phyloP scores from a whole-genome alignment of 2,113 vertebrate species.

The Sinocyclocheilus anshuiensis region DNA sequence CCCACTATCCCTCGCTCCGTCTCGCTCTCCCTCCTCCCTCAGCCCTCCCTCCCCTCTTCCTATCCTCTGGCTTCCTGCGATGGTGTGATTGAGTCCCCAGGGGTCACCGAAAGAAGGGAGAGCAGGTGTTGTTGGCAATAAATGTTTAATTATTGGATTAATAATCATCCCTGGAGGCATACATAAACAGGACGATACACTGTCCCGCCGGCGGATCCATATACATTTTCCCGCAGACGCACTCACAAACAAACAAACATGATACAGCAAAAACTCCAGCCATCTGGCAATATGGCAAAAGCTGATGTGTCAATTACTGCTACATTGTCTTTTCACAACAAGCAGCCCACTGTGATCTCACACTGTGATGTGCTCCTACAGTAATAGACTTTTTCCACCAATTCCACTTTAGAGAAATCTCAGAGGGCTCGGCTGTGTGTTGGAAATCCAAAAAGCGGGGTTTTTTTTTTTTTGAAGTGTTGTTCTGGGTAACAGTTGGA shows the following conservation, averaged over 20 bases:
- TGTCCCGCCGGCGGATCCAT: constrained; percentile 60
- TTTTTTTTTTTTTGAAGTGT: neutral
- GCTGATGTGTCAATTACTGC: constrained; percentile 59
- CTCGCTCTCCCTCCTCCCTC: constrained; percentile 53
- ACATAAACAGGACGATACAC: constrained; percentile 60
- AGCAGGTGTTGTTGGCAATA: constrained; percentile 89
- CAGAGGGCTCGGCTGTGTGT: constrained; percentile 1
- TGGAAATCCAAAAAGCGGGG: constrained; percentile 19
- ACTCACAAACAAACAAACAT: constrained; percentile 54
- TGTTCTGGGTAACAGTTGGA: constrained; percentile 22
- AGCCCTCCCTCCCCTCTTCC: constrained; percentile 39
- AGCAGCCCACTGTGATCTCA: constrained; percentile 33
- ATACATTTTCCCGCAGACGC: constrained; percentile 47
- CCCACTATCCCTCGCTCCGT: constrained; percentile 63
- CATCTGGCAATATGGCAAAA: constrained; percentile 33
- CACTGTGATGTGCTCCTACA: neutral
- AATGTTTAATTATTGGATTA: constrained; percentile 92
- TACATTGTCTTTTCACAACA: constrained; percentile 24
- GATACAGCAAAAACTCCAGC: constrained; percentile 35
- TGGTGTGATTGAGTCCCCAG: constrained; percentile 62
- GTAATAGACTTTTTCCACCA: constrained; percentile 23
- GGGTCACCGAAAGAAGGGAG: constrained; percentile 69
- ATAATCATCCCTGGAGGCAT: constrained; percentile 80
- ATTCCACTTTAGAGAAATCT: neutral
- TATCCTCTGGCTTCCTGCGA: constrained; percentile 62